Percentiles rank a stretch among this genome's conserved stretches.
Evolutionary conservation across 2,888 invertebrate genomes (phyloP).

Genomic region (Didymodactylos carnosus): DNA sequence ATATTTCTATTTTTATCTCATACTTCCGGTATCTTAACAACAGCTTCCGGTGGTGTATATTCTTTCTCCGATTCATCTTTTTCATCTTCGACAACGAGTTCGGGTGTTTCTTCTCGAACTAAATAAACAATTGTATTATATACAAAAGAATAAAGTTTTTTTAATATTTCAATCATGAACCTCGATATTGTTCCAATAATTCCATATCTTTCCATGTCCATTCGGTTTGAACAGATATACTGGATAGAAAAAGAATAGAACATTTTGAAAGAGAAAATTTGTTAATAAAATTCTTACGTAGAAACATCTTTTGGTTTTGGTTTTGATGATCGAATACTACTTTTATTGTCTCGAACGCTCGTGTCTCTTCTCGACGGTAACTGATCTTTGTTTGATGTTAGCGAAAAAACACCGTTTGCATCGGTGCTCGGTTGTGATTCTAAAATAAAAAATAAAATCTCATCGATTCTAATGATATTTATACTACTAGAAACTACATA

Average conservation of each 20-base stretch:
- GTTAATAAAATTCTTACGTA: too few species aligned
- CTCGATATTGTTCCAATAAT: not conserved
- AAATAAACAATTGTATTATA: not conserved
- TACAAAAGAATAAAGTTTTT: not conserved
- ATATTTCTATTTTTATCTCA: not conserved
- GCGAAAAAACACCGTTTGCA: not conserved
- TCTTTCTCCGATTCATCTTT: not conserved
- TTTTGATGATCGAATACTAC: too few species aligned
- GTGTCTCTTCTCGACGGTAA: too few species aligned
- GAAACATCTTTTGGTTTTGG: too few species aligned
- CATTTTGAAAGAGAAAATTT: too few species aligned
- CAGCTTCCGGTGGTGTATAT: not conserved
- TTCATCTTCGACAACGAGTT: not conserved
- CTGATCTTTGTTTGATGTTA: not conserved
- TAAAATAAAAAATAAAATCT: too few species aligned
- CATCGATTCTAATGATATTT: too few species aligned
- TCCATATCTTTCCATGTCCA: constrained; percentile 1
- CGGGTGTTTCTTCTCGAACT: not conserved
- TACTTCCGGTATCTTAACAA: not conserved
- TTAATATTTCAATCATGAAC: not conserved
- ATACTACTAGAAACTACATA: too few species aligned
- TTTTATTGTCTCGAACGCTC: too few species aligned
- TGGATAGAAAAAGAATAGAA: not conserved
- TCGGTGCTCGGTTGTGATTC: too few species aligned
- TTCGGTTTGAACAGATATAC: not conserved